Evolutionary conservation across 2,888 invertebrate genomes (phyloP).

Genomic region (Enchytraeus crypticus): DNA sequence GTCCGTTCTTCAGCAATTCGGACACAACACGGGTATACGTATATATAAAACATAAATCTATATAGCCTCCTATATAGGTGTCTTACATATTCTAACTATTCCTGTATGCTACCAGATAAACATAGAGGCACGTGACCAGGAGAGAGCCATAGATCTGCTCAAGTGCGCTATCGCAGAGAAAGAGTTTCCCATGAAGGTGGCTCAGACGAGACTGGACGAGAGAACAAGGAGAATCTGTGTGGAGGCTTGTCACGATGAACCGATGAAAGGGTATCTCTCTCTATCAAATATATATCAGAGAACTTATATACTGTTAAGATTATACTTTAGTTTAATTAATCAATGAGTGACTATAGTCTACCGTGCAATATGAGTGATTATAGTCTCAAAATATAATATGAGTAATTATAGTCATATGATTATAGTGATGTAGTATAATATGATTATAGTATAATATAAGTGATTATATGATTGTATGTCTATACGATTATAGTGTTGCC

Average conservation of each 20-base stretch:
- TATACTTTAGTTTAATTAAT: not conserved
- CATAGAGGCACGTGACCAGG: conserved; percentile 76
- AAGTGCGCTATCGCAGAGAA: conserved; percentile 86
- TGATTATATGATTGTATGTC: no score
- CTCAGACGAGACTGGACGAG: conserved; percentile 78
- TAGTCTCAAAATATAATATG: no score
- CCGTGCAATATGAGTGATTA: not conserved
- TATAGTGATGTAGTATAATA: no score
- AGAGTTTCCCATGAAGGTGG: conserved; percentile 50
- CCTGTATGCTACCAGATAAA: no score
- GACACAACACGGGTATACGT: no score
- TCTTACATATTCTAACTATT: no score
- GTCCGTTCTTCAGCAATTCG: no score
- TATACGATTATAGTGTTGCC: no score
- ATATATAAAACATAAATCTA: no score
- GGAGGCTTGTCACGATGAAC: conserved; percentile 78
- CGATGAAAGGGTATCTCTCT: conserved; percentile 62
- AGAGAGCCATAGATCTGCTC: conserved; percentile 76
- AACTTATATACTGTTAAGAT: not conserved
- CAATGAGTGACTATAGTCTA: not conserved
- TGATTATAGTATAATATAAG: no score
- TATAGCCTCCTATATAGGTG: no score
- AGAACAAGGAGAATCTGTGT: conserved; percentile 77
- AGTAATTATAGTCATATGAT: no score
- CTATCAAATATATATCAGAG: not conserved